Conservation (phyloP, 2,797 vertebrate species). For the Erithacus rubecula region DNA sequence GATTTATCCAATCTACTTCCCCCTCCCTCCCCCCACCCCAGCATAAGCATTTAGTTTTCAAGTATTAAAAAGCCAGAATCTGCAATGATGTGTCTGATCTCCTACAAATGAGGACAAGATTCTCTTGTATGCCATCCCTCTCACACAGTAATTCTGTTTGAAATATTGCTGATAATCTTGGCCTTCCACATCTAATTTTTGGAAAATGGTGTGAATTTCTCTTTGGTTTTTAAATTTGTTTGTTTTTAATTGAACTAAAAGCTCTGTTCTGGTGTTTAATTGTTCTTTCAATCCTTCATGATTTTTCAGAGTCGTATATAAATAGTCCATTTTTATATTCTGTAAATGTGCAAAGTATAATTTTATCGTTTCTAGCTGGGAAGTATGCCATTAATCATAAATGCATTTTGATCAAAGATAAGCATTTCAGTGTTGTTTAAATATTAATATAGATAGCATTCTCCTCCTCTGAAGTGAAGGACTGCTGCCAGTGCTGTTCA, state of each 20-base stretch:
- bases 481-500: neutral
- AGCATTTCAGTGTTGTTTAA: neutral
- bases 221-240: neutral
- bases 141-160: neutral
- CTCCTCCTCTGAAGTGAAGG: neutral
- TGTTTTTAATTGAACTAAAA: neutral
- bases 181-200: neutral
- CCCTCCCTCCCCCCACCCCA: rapidly evolving
- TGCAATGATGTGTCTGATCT: neutral
- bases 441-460: constrained; percentile 16
- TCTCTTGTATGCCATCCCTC: neutral
- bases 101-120: neutral
- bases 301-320: neutral
- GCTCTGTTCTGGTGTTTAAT: neutral
- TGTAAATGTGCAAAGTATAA: neutral
- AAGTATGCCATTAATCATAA: neutral
- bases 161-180: neutral
- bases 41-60: neutral
- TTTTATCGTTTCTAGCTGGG: neutral
- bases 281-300: neutral
- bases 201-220: neutral
- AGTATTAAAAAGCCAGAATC: neutral
- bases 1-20: neutral
- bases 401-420: constrained; percentile 20
- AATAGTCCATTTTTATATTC: neutral